Base-by-base conservation (phyloP, 2,797 vertebrate species). In the Acipenser ruthenus region DNA sequence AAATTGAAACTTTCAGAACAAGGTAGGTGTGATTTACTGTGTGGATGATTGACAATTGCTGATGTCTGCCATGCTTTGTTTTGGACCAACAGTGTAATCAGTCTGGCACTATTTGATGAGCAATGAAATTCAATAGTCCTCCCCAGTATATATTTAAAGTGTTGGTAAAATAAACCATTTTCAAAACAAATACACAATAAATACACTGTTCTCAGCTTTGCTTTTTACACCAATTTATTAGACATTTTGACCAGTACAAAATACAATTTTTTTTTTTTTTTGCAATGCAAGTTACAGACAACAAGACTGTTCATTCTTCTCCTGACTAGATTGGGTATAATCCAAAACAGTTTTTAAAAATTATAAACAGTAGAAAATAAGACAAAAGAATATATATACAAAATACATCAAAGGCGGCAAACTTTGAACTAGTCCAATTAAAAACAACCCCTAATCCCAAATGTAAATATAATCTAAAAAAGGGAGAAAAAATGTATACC, bases 201-300 rank as follows among this genome's bases (percentile, higher is more conserved):
- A 37, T 4, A 37, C 23, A 2, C 55, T 11, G 11, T 6, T 6
- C 13, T 58, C 13, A 12, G 12, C 55, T 58, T 62, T n/a, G 62
- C 13, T 62, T 77, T 83, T 83, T 84, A 83, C 84, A 88, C 84
- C 84, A 81, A 74, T 91, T 91, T 90, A 89, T 89, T 90, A 84
- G 84, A 88, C 84, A 72, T 86, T 83, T 82, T 87, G 79, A 86
- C 85, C 80, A 82, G 84, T 91, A 91, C 90, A 91, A 91, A 91
- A 91, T 89, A 89, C 86, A 88, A 76, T 78, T 77, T 73, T 87
- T 82, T 37, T 37, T 88, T 83, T 83, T 82, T 18, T 18, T 18
- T 18, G 78, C 23, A 37, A 37, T 37, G 80, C 87, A 87, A 83
- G 80, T 86, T 86, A 83, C 84, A 82, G 84, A 87, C 80, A 37